Conservation (phyloP, 2,888 invertebrate species). For the Parnassius mnemosyne region DNA sequence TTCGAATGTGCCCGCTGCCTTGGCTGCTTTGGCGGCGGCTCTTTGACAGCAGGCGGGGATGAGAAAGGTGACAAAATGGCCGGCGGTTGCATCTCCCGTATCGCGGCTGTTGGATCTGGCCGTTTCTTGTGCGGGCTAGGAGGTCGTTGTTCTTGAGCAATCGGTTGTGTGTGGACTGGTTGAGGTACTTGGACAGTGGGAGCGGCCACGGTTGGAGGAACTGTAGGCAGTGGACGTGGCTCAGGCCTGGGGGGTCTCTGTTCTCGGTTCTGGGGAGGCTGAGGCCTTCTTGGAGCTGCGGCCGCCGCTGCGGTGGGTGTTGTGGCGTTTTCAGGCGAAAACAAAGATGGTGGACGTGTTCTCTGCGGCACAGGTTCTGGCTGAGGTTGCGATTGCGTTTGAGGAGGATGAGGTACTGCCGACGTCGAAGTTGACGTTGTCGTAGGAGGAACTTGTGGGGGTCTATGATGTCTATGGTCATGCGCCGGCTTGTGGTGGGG, state of each 20-base stretch:
- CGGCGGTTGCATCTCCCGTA: constrained; percentile 68
- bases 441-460: constrained; percentile 35
- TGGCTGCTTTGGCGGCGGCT: constrained; percentile 37
- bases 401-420: constrained; percentile 34
- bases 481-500: constrained; percentile 58
- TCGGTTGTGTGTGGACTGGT: constrained; percentile 40
- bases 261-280: constrained; percentile 41
- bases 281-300: constrained; percentile 48
- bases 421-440: constrained; percentile 33
- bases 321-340: constrained; percentile 83
- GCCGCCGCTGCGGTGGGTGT: constrained; percentile 73
- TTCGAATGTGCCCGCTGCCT: constrained; percentile 67
- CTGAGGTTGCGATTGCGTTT: constrained; percentile 21
- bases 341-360: constrained; percentile 81
- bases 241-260: constrained; percentile 43
- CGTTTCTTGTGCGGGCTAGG: constrained; percentile 58
- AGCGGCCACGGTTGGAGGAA: constrained; percentile 51
- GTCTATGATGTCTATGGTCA: constrained; percentile 41
- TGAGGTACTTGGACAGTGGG: constrained; percentile 36
- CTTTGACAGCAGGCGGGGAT: constrained; percentile 61
- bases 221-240: constrained; percentile 34
- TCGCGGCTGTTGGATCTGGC: constrained; percentile 57
- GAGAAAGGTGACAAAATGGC: constrained; percentile 76
- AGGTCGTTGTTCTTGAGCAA: constrained; percentile 41
- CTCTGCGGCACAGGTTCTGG: constrained; percentile 43